Base-by-base conservation (phyloP, 2,113 vertebrate species). In the Carettochelys insculpta region DNA sequence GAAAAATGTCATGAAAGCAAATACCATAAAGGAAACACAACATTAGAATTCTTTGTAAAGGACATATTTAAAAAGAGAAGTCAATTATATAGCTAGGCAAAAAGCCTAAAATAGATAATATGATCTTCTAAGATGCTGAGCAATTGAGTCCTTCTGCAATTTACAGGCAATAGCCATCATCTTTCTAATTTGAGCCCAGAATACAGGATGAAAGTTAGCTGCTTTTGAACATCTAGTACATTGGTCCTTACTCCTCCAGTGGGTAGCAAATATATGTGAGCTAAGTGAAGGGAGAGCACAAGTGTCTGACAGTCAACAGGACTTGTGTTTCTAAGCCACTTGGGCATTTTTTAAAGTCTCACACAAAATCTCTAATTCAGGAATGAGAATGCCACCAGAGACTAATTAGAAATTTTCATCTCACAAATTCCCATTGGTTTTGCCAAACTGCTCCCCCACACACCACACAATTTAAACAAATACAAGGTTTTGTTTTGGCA, bases 281-380 rank as follows among this genome's bases (percentile, higher is more conserved):
- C 92, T 96, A 95, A 91, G 56, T 96, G 92, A 96, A 95, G 95
- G 94, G 93, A 86, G 38, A 95, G 34, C 84, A 95, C 91, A 92
- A 96, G 88, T 93, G 51, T 82, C 75, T 95, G 95, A 94, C 93
- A 96, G 96, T 95, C 96, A 96, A 76, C 43, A 94, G 88, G 92
- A 94, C 90, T 94, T 94, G 86, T 93, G 58, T 82, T 38, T 38
- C n/a, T 68, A 68, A 68, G n/a, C 34, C 61, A 91, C 68, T 90
- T 94, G 91, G 85, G 88, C 77, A 80, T 16, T 96, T 94, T 93
- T 92, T 47, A 82, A 88, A 84, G 94, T 93, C 68, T 96, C 89
- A 58, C 71, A 82, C 86, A 95, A 68, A 68, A 68, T 38, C 34
- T 38, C n/a, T 68, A 68, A 94, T 84, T n/a, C 3, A 83, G 5